Evolutionary conservation across 2,888 invertebrate genomes (phyloP), one percentile per base, ranked within the genome.

Genomic region (Trissolcus japonicus): DNA sequence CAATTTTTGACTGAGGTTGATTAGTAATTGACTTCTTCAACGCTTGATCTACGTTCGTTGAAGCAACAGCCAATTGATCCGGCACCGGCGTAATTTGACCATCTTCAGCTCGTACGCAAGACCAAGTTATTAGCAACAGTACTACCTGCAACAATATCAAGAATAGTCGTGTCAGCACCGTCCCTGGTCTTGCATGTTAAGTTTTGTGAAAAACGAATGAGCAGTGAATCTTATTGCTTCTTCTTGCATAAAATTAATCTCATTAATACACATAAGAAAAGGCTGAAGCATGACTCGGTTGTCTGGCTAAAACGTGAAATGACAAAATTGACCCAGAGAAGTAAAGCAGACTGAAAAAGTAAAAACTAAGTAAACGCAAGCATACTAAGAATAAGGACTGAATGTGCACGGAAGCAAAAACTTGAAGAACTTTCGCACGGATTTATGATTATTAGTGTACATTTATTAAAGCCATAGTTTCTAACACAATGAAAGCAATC

Each of bases 401-500:
- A 80, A 88, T 88, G 88, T 86, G 86, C 88, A 88, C 75, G 84
- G 84, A 83, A 88, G 84, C 88, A 88, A 83, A 88, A 51, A 86
- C 88, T 83, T 82, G 35, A 66, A 80, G 67, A 81, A 87, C 87
- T 88, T 88, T 88, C 88, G 83, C 87, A 86, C 83, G 72, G 66
- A 79, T 80, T 80, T 74, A 80, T 65, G 79, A 74, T 68, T 62
- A 17, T 48, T 61, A 60, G 14, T 59, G 59, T 57, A 54, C 50
- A 25, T 65, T 57, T 66, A 66, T 69, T 53, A 29, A 68, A 54
- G 62, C 29, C 13, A 6, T 19, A 4, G 11, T 66, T 73, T 66
- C 56, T 56, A 61, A 61, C 66, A 17, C 14, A 60, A 17, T 21
- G n/a, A 51, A 19, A 51, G 16, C 16, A 14, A 46, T n/a, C n/a